These are phyloP conservation scores for Drosophila truncata DNA, from an alignment of 1,140 invertebrate species.

Conservation along the genomic window DNA sequence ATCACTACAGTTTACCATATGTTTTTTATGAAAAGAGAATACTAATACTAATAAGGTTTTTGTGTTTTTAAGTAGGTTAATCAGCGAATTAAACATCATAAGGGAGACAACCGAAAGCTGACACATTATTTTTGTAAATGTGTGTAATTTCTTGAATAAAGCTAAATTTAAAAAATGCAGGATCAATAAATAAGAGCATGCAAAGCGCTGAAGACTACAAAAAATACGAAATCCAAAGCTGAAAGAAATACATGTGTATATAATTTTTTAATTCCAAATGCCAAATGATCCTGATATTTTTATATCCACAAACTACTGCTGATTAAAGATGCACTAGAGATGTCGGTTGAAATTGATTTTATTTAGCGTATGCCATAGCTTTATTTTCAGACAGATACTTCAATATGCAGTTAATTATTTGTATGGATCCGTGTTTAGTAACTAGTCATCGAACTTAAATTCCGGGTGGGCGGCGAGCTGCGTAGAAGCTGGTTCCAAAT, in stretches of 20 bases:
- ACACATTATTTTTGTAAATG: not conserved
- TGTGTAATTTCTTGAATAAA: not conserved
- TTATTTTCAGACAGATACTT: slow-evolving; percentile 32
- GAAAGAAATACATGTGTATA: no score
- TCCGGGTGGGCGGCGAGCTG: slow-evolving; percentile 44
- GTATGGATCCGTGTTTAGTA: slow-evolving; percentile 35
- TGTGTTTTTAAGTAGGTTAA: no score
- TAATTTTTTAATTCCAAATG: no score
- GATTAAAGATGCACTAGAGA: slow-evolving; percentile 5
- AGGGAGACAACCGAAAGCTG: no score
- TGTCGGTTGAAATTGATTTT: slow-evolving; percentile 63
- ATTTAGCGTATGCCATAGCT: slow-evolving; percentile 55
- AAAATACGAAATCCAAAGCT: not conserved
- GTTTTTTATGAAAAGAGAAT: no score
- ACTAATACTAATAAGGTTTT: no score
- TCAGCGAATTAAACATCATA: no score
- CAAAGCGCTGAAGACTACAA: not conserved
- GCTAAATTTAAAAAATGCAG: not conserved
- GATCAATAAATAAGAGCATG: not conserved
- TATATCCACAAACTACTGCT: not conserved
- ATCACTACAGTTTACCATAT: not conserved
- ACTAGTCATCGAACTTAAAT: slow-evolving; percentile 46
- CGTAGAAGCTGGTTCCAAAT: slow-evolving; percentile 45
- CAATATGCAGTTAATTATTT: slow-evolving; percentile 36
- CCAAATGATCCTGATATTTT: no score